These are phyloP conservation scores for Hedychridium roseum DNA, from an alignment of 2,888 invertebrate genomes.

Conservation along the genomic window DNA sequence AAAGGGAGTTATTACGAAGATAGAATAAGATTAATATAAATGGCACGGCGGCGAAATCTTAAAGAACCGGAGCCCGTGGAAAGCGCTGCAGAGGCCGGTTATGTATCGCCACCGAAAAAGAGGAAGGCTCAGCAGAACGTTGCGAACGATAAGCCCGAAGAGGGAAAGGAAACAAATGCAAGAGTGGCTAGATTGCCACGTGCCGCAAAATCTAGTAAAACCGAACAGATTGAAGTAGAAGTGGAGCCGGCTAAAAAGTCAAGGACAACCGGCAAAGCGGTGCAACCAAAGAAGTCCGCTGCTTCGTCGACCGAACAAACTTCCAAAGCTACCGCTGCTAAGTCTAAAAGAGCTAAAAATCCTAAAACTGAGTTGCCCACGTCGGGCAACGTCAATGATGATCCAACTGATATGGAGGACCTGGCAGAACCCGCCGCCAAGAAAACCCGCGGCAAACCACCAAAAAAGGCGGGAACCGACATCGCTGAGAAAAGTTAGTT, in stretches of 20 bases:
- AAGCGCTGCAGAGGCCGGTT: constrained; percentile 22
- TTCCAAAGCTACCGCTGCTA: constrained; percentile 13
- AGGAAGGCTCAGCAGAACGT: constrained; percentile 14
- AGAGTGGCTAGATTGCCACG: constrained; percentile 17
- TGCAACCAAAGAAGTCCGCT: constrained; percentile 8
- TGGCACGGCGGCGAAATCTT: constrained; percentile 37
- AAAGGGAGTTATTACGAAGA: constrained; percentile 2
- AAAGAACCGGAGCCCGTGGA: constrained; percentile 33
- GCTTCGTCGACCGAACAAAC: constrained; percentile 9
- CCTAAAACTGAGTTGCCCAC: too few relatives aligned
- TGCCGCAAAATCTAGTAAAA: constrained; percentile 29
- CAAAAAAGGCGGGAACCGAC: constrained; percentile 32
- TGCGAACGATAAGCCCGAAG: constrained; percentile 8
- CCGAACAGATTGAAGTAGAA: background rate
- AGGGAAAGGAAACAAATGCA: constrained; percentile 12
- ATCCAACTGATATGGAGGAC: constrained; percentile 9
- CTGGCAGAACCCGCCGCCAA: constrained; percentile 6
- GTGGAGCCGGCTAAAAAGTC: constrained; percentile 10
- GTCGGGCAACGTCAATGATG: too few relatives aligned
- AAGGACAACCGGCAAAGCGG: constrained; percentile 10
- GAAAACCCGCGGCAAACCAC: constrained; percentile 13
- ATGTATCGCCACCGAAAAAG: constrained; percentile 35
- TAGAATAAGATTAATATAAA: constrained; percentile 9
- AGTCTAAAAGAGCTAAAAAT: constrained; percentile 4
- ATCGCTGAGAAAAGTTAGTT: constrained; percentile 18